These are phyloP conservation scores for Taeniopygia guttata DNA, from an alignment of 2,797 vertebrate species.

Conservation along the genomic window DNA sequence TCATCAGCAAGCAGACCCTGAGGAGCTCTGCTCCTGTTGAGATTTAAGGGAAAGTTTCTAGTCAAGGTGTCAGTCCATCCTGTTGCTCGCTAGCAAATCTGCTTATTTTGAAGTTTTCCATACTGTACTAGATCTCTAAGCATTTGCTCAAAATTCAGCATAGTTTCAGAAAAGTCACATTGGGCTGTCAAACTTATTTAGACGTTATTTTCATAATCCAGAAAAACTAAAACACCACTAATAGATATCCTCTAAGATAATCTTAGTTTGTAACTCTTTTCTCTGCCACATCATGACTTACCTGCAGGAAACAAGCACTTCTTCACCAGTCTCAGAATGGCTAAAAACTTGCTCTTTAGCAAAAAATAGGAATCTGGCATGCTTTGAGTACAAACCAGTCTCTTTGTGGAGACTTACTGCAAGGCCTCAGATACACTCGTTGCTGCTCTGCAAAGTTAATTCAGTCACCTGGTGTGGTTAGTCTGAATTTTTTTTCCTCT, in stretches of 20 bases:
- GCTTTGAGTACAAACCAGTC: not conserved
- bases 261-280: not conserved
- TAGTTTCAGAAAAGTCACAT: not conserved
- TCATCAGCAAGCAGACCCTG: not conserved
- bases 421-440: rapidly evolving
- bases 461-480: not conserved
- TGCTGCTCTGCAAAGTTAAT: not conserved
- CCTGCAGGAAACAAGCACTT: not conserved
- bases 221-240: not conserved
- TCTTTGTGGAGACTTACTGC: not conserved
- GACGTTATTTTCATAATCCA: not conserved
- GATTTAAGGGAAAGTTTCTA: not conserved
- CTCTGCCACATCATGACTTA: not conserved
- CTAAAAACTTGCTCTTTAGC: not conserved
- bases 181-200: not conserved
- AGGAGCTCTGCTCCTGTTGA: not conserved
- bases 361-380: not conserved
- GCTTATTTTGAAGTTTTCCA: not conserved
- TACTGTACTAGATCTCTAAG: not conserved
- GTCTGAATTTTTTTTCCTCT: not conserved
- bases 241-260: not conserved
- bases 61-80: rapidly evolving
- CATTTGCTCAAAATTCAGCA: not conserved
- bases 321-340: not conserved
- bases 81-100: not conserved